Base-by-base conservation (phyloP, 1,140 invertebrate genomes). In the Apocrypta bakeri region DNA sequence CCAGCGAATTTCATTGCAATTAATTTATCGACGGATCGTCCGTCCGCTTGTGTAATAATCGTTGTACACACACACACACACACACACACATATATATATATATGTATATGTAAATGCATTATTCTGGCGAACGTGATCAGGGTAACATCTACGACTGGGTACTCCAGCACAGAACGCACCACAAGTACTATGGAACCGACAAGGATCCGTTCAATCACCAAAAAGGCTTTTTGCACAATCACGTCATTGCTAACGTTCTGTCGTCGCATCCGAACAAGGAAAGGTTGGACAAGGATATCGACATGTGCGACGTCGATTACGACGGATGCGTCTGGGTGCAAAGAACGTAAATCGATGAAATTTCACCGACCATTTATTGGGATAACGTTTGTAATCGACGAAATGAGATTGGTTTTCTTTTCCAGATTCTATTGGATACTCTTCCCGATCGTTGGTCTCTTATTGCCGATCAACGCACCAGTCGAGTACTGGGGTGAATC, bases 261-360 rank as follows among this genome's bases (percentile, higher is more conserved):
- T 93, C 94, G 27, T 94, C 96, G 68, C 97, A 97, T 85, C 93
- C 94, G 0, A 93, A 96, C 63, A 94, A 97, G 85, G 94, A 95
- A 81, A 91, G 93, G 40, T 93, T 96, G 24, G 94, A 96, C 25
- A 93, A 94, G 64, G 88, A 93, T 17, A 93, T 99, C n/a, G 97
- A 99, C 86, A 95, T 98, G 92, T 93, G 94, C 0, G 98, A 99
- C 89, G 89, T 99, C 1, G 94, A 97, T 68, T 92, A 91, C 0
- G 98, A 99, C 91, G 93, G 93, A n/a, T 93, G 98, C 40, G 95
- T 99, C 3, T 96, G 95, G 94, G 96, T 97, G 74, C 98, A 99
- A 89, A 94, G 95, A 88, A 96, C 90, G 95, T 96, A 92, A 82
- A 25, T 68, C 17, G 29, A n/a, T 14, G 33, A 33, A 9, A 9